These are phyloP conservation scores for Scaptomyza graminum DNA, from an alignment of 1,140 invertebrate species.

Conservation along the genomic window DNA sequence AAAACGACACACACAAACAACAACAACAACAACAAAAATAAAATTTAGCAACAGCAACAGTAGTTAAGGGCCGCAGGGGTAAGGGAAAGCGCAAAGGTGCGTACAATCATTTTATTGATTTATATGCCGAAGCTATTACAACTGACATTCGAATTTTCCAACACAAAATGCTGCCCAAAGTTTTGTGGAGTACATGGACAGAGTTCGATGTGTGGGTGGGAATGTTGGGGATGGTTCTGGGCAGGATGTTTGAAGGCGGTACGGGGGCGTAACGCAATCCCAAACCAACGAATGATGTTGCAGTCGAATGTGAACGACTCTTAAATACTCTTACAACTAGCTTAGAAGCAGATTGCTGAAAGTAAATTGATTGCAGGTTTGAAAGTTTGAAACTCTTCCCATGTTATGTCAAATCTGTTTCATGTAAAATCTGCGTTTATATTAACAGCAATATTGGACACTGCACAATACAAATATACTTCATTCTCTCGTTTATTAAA, in stretches of 20 bases:
- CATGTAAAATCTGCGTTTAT: no score
- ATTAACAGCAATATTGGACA: no score
- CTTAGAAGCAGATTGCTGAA: background rate
- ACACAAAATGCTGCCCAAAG: slow-evolving; percentile 53
- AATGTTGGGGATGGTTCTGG: background rate
- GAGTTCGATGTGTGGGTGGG: background rate
- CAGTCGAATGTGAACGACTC: background rate
- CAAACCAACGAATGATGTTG: slow-evolving; percentile 8
- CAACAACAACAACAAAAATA: slow-evolving; percentile 13
- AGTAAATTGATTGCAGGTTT: no score
- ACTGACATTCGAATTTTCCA: slow-evolving; percentile 82
- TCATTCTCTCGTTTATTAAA: background rate
- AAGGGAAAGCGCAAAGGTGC: slow-evolving; percentile 64
- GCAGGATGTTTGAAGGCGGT: slow-evolving; percentile 2
- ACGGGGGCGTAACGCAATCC: slow-evolving; percentile 28
- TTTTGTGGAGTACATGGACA: slow-evolving; percentile 37
- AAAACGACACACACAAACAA: slow-evolving; percentile 40
- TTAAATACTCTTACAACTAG: background rate
- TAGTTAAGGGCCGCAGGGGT: background rate
- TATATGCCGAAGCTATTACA: slow-evolving; percentile 83
- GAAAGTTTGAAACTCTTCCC: no score
- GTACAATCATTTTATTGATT: slow-evolving; percentile 83
- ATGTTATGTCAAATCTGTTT: no score
- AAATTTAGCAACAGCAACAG: slow-evolving; percentile 23
- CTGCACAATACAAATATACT: background rate